These are phyloP conservation scores for Drosophila monieri DNA, from an alignment of 2,888 invertebrate species.

Conservation along the genomic window DNA sequence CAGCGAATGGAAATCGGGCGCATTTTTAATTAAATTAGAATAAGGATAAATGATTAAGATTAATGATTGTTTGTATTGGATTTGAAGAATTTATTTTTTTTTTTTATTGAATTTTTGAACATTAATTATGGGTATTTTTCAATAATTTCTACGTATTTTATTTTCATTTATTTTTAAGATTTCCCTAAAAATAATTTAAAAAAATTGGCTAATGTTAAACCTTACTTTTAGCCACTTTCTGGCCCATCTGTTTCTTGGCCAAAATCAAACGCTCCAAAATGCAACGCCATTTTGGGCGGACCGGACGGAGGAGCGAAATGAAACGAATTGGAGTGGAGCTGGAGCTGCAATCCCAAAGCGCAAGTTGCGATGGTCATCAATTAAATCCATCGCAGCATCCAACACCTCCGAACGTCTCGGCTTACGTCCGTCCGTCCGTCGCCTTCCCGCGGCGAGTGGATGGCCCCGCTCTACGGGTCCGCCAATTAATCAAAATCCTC, in stretches of 20 bases:
- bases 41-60: slow-evolving; percentile 9
- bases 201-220: not conserved
- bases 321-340: not conserved
- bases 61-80: not conserved
- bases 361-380: slow-evolving; percentile 51
- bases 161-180: no score
- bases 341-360: slow-evolving; percentile 33
- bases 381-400: slow-evolving; percentile 41
- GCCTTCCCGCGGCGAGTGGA: slow-evolving; percentile 51
- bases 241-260: slow-evolving; percentile 26
- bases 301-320: not conserved
- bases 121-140: no score
- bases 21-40: slow-evolving; percentile 34
- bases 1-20: slow-evolving; percentile 10
- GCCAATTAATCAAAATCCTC: slow-evolving; percentile 84
- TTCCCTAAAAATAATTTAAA: not conserved
- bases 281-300: slow-evolving; percentile 24
- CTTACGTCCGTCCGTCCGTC: slow-evolving; percentile 34
- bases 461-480: slow-evolving; percentile 48
- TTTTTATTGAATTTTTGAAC: no score
- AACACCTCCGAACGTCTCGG: slow-evolving; percentile 43
- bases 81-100: no score
- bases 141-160: no score
- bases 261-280: slow-evolving; percentile 11
- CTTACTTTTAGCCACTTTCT: slow-evolving; percentile 8